phyloP scores from a whole-genome alignment of 2,888 invertebrate genomes.

The Linnaemya vulpina region DNA sequence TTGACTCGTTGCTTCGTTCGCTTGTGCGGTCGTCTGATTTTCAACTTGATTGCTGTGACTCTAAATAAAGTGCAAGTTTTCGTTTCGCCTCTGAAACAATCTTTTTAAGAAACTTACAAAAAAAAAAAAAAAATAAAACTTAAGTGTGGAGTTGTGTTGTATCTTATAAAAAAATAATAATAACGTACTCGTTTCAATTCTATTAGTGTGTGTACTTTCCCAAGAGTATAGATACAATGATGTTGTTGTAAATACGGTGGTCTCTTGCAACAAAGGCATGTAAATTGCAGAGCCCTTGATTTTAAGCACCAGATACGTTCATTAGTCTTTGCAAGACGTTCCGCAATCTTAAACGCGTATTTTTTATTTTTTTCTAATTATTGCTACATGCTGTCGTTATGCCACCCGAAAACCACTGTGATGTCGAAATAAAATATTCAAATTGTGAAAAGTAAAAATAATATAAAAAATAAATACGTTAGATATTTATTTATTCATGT shows the following conservation, averaged over 20 bases:
- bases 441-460: slow-evolving; percentile 54
- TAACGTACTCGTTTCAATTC: slow-evolving; percentile 39
- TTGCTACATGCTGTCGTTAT: slow-evolving; percentile 61
- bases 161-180: slow-evolving; percentile 41
- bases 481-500: slow-evolving; percentile 2
- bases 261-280: slow-evolving; percentile 74
- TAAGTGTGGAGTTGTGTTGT: slow-evolving; percentile 61
- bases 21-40: slow-evolving; percentile 59
- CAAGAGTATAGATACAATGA: slow-evolving; percentile 75
- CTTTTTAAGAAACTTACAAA: slow-evolving; percentile 53
- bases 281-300: slow-evolving; percentile 82
- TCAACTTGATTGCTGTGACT: slow-evolving; percentile 52
- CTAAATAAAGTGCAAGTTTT: slow-evolving; percentile 67
- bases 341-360: slow-evolving; percentile 79
- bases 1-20: slow-evolving; percentile 25
- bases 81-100: slow-evolving; percentile 56
- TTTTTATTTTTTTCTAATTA: slow-evolving; percentile 64
- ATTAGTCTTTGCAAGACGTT: slow-evolving; percentile 80
- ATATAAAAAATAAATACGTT: slow-evolving; percentile 2
- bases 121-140: slow-evolving; percentile 48
- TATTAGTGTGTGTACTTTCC: slow-evolving; percentile 70
- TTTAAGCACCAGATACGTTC: slow-evolving; percentile 79
- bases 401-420: slow-evolving; percentile 65
- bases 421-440: slow-evolving; percentile 67
- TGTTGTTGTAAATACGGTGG: slow-evolving; percentile 61